These are phyloP conservation scores for Eumaeus atala DNA, from an alignment of 1,140 invertebrate genomes.

Conservation along the genomic window DNA sequence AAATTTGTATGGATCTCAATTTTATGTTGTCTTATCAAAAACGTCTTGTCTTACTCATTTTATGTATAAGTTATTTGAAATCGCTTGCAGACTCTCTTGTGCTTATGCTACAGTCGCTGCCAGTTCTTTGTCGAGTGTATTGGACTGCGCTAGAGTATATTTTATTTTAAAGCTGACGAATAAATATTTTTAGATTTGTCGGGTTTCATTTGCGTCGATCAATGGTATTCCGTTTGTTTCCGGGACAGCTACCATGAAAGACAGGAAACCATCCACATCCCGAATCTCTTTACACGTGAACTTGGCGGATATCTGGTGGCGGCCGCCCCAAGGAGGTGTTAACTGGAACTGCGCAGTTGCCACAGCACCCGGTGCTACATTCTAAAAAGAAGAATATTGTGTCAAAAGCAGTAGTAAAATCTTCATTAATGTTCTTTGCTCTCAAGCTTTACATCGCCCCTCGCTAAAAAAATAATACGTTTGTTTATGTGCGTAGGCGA, in stretches of 20 bases:
- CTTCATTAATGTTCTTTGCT: too few relatives aligned
- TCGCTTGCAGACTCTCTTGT: too few relatives aligned
- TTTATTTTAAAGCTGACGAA: too few relatives aligned
- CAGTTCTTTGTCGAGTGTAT: too few relatives aligned
- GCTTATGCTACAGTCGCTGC: too few relatives aligned
- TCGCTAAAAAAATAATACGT: slow-evolving; percentile 6
- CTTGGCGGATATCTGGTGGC: slow-evolving; percentile 85
- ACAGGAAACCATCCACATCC: slow-evolving; percentile 87
- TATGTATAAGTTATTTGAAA: too few relatives aligned
- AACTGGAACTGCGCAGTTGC: slow-evolving; percentile 82
- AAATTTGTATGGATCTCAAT: too few relatives aligned
- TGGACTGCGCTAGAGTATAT: too few relatives aligned
- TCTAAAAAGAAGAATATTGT: slow-evolving; percentile 35
- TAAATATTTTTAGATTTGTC: slow-evolving; percentile 26
- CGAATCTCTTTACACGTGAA: slow-evolving; percentile 87
- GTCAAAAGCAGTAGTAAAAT: slow-evolving; percentile 17
- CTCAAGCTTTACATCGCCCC: too few relatives aligned
- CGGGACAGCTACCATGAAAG: slow-evolving; percentile 63
- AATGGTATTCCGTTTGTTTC: slow-evolving; percentile 49
- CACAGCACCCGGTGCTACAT: slow-evolving; percentile 77
- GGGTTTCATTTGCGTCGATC: slow-evolving; percentile 28
- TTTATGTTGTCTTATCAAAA: too few relatives aligned
- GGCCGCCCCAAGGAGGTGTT: slow-evolving; percentile 81
- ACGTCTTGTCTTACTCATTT: too few relatives aligned
- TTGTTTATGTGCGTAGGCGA: too few relatives aligned